Conservation (phyloP, 1,140 invertebrate genomes). For the Ruditapes philippinarum region DNA sequence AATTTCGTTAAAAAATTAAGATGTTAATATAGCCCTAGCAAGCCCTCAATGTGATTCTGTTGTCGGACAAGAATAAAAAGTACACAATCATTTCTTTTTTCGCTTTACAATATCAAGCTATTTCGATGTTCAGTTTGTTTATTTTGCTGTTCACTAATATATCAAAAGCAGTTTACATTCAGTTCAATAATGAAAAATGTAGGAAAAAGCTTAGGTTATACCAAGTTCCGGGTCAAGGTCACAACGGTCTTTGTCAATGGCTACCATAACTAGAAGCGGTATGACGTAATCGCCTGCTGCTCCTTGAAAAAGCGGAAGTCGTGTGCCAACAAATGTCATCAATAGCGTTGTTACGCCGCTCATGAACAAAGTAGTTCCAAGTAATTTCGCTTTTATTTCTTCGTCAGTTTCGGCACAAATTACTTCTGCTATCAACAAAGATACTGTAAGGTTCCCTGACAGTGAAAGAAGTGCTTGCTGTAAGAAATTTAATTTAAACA, state of each 20-base stretch:
- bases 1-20: too few species aligned
- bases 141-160: background rate
- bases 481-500: background rate
- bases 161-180: too few species aligned
- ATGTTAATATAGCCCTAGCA: background rate
- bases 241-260: constrained; percentile 61
- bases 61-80: background rate
- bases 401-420: constrained; percentile 70
- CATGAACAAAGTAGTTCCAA: constrained; percentile 74
- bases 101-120: background rate
- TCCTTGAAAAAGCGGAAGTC: constrained; percentile 79
- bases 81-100: background rate
- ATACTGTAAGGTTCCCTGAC: constrained; percentile 61
- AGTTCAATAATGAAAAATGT: too few species aligned
- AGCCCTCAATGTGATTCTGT: background rate
- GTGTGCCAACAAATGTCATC: constrained; percentile 42
- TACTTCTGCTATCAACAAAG: constrained; percentile 67
- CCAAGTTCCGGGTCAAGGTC: background rate
- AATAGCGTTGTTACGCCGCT: constrained; percentile 73
- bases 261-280: constrained; percentile 69
- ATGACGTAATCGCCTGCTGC: constrained; percentile 71
- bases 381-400: constrained; percentile 70
- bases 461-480: constrained; percentile 71
- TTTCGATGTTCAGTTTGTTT: background rate
- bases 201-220: background rate